Evolutionary conservation across 2,113 vertebrate species (phyloP).

Genomic region (Labrus mixtus): DNA sequence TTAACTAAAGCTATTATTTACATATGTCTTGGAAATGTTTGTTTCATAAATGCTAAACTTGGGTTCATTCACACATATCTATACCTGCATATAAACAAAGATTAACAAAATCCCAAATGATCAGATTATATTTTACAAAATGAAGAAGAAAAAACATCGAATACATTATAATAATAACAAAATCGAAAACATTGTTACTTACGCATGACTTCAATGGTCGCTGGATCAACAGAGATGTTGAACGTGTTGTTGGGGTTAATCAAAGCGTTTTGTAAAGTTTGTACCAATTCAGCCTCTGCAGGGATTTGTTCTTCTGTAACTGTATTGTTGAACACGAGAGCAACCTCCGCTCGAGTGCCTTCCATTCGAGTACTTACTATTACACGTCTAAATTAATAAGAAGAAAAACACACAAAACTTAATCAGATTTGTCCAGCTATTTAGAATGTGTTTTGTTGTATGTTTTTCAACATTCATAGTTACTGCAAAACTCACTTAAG

Average conservation of each 20-base stretch:
- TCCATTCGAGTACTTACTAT: background rate
- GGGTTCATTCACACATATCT: background rate
- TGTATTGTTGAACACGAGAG: slow-evolving; percentile 2
- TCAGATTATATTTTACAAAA: too few species aligned
- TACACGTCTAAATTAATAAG: background rate
- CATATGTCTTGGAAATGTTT: too few species aligned
- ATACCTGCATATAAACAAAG: background rate
- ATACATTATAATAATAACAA: too few species aligned
- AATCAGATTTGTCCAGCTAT: background rate
- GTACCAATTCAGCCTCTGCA: background rate
- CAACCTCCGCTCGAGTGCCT: background rate
- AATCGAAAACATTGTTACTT: background rate
- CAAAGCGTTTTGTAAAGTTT: background rate
- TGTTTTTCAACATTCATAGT: background rate
- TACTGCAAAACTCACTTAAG: background rate
- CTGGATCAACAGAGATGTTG: background rate
- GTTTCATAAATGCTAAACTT: too few species aligned
- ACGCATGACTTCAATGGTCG: background rate
- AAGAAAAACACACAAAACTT: background rate
- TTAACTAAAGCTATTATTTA: too few species aligned
- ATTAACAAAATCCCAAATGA: background rate
- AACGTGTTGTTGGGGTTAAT: background rate
- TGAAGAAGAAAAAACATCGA: background rate
- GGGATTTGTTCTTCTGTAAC: background rate
- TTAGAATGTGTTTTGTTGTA: background rate